phyloP scores from a whole-genome alignment of 2,888 invertebrate species.

The Dichetophora obliterata region DNA sequence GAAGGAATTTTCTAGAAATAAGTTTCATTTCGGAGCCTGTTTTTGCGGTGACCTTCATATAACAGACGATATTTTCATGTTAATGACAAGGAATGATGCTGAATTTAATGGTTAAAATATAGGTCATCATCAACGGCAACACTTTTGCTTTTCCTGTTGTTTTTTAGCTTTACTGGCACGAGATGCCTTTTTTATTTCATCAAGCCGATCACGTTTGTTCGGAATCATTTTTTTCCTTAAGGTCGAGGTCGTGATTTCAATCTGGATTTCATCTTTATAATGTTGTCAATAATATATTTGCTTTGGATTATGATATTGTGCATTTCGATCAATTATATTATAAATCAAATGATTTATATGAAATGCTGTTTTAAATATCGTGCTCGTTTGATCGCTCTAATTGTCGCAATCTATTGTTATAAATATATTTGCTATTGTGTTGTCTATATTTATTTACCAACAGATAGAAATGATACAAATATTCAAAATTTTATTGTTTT shows the following conservation, averaged over 20 bases:
- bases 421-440: too few relatives aligned
- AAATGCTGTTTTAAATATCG: conserved; percentile 1
- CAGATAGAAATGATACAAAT: too few relatives aligned
- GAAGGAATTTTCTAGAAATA: background rate
- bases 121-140: background rate
- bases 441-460: too few relatives aligned
- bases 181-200: background rate
- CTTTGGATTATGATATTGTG: background rate
- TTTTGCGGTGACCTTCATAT: conserved; percentile 12
- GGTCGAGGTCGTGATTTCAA: conserved; percentile 37
- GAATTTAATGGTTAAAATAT: background rate
- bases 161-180: background rate
- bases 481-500: too few relatives aligned
- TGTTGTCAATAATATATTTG: background rate
- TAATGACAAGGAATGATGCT: background rate
- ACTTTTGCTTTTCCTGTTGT: conserved; percentile 11
- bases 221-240: background rate
- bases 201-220: conserved; percentile 10
- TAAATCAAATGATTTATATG: conserved; percentile 12
- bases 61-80: background rate
- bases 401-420: background rate
- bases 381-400: conserved; percentile 7
- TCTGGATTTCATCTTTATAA: background rate
- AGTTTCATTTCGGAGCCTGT: background rate
- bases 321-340: background rate